phyloP scores from a whole-genome alignment of 2,797 vertebrate species.

The Pelodytes ibericus region DNA sequence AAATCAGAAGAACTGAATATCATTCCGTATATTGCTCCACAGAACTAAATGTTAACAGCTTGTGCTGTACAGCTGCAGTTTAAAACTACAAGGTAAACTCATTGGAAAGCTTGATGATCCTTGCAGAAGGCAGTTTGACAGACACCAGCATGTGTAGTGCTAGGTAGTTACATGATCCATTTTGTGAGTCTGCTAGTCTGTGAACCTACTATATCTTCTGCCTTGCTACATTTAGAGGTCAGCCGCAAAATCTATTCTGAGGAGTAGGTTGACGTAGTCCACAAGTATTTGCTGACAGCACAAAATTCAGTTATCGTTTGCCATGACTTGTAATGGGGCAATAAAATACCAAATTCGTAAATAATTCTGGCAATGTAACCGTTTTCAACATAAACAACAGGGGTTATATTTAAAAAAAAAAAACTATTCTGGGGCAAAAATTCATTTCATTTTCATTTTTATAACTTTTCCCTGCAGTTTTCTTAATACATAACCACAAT shows the following conservation, averaged over 20 bases:
- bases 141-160: slow-evolving; percentile 90
- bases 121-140: slow-evolving; percentile 88
- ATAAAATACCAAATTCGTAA: slow-evolving; percentile 10
- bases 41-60: neutral
- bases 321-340: neutral
- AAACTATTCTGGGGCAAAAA: too few species aligned
- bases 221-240: slow-evolving; percentile 76
- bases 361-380: slow-evolving; percentile 58
- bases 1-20: neutral
- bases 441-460: too few species aligned
- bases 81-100: slow-evolving; percentile 44
- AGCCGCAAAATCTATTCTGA: slow-evolving; percentile 65
- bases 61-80: slow-evolving; percentile 12
- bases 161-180: slow-evolving; percentile 85
- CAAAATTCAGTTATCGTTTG: slow-evolving; percentile 36
- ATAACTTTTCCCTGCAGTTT: too few species aligned
- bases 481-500: too few species aligned
- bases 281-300: slow-evolving; percentile 51
- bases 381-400: too few species aligned
- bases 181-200: slow-evolving; percentile 77
- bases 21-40: neutral
- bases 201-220: slow-evolving; percentile 76
- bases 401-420: too few species aligned
- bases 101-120: slow-evolving; percentile 78
- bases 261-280: slow-evolving; percentile 46